Evolutionary conservation across 2,888 invertebrate genomes (phyloP), one percentile per base, ranked within the genome.

Genomic region (Atethmia centrago): DNA sequence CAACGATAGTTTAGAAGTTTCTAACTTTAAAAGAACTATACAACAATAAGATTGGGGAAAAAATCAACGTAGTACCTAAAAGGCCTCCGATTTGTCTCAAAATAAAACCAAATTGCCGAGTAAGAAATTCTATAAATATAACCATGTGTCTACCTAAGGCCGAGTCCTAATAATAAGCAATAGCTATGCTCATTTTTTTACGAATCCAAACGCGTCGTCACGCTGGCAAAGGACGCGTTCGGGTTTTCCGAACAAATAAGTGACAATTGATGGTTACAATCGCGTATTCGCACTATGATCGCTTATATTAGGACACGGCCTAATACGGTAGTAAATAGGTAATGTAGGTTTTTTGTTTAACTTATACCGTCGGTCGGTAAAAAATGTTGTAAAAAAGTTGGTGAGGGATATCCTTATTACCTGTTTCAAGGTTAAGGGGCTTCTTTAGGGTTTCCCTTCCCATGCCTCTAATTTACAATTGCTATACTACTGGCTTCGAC

Each of bases 361-460:
- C 77, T 51, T 56, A 70, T 28, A 66, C 49, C 16, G 42, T 5
- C 36, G 5, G 47, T 28, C n/a, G n/a, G 4, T 40, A 59, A 79
- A 36, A 40, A 36, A 36, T 3, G 7, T 36, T 36, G 36, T 3
- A 70, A 75, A 70, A 66, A 79, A n/a, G 1, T 62, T 79, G 12
- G 19, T 49, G 72, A 62, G 45, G 21, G 36, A 68, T 66, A 69
- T 73, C 69, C 66, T 72, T 25, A 66, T 56, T 61, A 31, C 65
- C 58, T 28, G 3, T 40, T 67, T 66, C 73, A 79, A 83, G 80
- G 83, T 67, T 55, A 66, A 73, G 80, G 31, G 80, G 80, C 84
- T 79, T 56, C 8, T 12, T 40, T 25, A 28, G 47, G 80, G 83
- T 83, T 53, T 31, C n/a, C 8, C 10, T 64, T 63, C 12, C 28